These are phyloP conservation scores for Sigmodon hispidus DNA, from an alignment of 2,113 vertebrate genomes.

Conservation along the genomic window DNA sequence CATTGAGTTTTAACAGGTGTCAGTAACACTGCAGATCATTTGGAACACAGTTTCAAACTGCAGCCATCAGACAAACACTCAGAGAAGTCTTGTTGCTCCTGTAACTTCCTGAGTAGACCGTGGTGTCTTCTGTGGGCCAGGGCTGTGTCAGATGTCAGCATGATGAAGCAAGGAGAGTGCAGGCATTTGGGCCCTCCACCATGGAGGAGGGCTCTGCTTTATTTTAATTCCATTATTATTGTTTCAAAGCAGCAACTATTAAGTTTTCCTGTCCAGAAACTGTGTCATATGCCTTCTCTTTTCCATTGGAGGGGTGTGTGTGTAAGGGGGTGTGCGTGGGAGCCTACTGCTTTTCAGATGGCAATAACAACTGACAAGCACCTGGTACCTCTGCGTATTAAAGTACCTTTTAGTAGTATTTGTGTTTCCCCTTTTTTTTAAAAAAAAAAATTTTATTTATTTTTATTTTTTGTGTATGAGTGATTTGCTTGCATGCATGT, in stretches of 20 bases:
- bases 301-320: neutral
- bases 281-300: neutral
- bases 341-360: neutral
- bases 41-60: neutral
- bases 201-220: neutral
- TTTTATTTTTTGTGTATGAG: neutral
- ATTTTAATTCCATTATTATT: neutral
- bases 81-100: neutral
- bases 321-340: neutral
- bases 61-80: neutral
- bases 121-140: neutral
- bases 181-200: neutral
- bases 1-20: conserved; percentile 60
- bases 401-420: neutral
- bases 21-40: conserved; percentile 1
- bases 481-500: neutral
- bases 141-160: neutral
- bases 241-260: neutral
- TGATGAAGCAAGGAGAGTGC: neutral
- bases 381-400: neutral
- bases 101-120: neutral
- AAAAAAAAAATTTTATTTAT: no score
- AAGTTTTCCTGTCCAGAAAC: neutral
- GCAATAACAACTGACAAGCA: conserved; percentile 25
- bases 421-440: neutral